Evolutionary conservation across 2,797 vertebrate genomes (phyloP), one percentile per base, ranked within the genome.

Genomic region (Dipus sagitta): DNA sequence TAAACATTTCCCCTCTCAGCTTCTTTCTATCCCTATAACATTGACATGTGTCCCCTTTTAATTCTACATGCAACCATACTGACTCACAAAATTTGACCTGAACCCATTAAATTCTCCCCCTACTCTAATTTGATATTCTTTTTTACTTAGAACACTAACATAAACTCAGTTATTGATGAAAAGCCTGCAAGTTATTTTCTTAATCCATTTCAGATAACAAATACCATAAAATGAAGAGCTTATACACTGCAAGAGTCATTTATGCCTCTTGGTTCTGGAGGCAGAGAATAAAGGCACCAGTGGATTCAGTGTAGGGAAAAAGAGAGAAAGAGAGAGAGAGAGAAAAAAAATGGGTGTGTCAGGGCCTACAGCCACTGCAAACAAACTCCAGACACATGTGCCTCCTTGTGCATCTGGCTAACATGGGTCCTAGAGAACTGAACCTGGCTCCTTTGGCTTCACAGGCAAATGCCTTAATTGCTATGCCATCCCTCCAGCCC

Each of bases 21-120:
- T 79, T 79, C 71, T 54, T 94, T 92, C 72, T 38, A 72, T 12
- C 9, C n/a, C 8, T 58, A 91, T 92, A 86, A 83, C 72, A 74
- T 12, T 72, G 13, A 4, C 72, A 71, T 75, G 52, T 52, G 17
- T 26, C 38, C 72, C 7, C 2, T 83, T 90, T 91, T 67, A 78
- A 92, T 82, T 76, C n/a, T 75, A 62, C 9, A 62, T 65, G 28
- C 12, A 42, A 26, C 54, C 42, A 87, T 94, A 78, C 1, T 74
- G 76, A 74, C 18, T 64, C 23, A 77, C 24, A 62, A 86, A 88
- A 68, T 82, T 28, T 74, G n/a, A 76, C 77, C 38, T 78, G 24
- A 86, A 78, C 76, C 54, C 54, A 87, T 80, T 67, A 64, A 84
- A 67, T 32, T 86, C 34, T 88, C 81, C 32, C 12, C 30, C 14